Conservation (phyloP, 1,140 invertebrate species). For the Anoplophora glabripennis region DNA sequence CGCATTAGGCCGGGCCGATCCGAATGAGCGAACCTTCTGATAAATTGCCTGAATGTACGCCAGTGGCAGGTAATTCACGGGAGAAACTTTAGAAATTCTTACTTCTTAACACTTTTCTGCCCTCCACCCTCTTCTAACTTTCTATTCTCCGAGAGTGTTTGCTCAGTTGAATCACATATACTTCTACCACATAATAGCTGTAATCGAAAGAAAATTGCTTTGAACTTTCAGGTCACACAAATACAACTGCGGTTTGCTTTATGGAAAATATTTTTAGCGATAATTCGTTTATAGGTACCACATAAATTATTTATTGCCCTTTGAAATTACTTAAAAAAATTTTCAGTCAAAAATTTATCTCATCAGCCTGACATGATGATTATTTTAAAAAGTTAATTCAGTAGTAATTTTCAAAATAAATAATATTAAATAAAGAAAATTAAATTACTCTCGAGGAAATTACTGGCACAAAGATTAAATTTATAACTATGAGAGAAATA, state of each 20-base stretch:
- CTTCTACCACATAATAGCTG: constrained; percentile 39
- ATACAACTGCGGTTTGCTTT: constrained; percentile 32
- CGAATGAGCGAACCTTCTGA: constrained; percentile 25
- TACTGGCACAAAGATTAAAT: too few relatives aligned
- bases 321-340: too few relatives aligned
- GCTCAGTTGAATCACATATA: constrained; percentile 40
- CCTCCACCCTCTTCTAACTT: constrained; percentile 22
- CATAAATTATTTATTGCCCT: too few relatives aligned
- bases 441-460: too few relatives aligned
- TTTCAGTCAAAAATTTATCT: too few relatives aligned
- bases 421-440: too few relatives aligned
- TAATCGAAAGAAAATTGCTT: constrained; percentile 44
- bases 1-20: too few relatives aligned
- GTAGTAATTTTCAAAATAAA: too few relatives aligned
- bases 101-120: constrained; percentile 41
- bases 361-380: too few relatives aligned
- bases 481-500: too few relatives aligned
- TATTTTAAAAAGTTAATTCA: too few relatives aligned
- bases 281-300: too few relatives aligned
- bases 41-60: constrained; percentile 36
- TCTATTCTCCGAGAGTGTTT: constrained; percentile 36
- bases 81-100: constrained; percentile 40
- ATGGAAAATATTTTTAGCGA: not conserved
- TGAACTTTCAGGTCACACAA: constrained; percentile 36
- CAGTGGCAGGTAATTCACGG: constrained; percentile 45